phyloP scores from a whole-genome alignment of 1,140 invertebrate genomes.

The Tetramorium simillimum region DNA sequence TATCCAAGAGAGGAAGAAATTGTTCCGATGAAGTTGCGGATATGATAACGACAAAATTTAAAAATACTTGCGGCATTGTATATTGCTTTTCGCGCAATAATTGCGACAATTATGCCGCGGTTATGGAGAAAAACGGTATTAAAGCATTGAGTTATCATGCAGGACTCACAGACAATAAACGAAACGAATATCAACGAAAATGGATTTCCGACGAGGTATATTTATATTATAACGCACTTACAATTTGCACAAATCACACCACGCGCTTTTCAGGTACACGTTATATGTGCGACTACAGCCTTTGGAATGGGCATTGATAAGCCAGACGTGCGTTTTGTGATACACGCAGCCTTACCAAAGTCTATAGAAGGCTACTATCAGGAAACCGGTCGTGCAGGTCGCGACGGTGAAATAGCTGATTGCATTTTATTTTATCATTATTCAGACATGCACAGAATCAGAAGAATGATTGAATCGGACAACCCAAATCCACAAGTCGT shows the following conservation, averaged over 20 bases:
- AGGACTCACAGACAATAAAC: constrained; percentile 86
- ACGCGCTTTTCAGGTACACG: constrained; percentile 73
- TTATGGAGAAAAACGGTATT: constrained; percentile 89
- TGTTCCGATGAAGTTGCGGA: constrained; percentile 89
- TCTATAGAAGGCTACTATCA: constrained; percentile 92
- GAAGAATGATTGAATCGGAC: constrained; percentile 89
- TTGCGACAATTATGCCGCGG: constrained; percentile 91
- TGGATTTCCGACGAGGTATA: constrained; percentile 93
- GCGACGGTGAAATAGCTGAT: constrained; percentile 93
- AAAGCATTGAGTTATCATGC: constrained; percentile 84
- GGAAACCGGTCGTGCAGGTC: constrained; percentile 92
- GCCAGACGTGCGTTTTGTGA: constrained; percentile 95
- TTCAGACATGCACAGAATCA: constrained; percentile 91
- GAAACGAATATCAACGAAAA: constrained; percentile 91
- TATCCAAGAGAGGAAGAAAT: constrained; percentile 86
- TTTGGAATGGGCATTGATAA: constrained; percentile 99
- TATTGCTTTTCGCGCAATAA: constrained; percentile 93
- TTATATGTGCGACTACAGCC: constrained; percentile 97
- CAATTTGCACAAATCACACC: background rate
- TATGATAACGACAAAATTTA: constrained; percentile 89
- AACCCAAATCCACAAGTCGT: too few relatives aligned
- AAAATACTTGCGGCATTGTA: constrained; percentile 85
- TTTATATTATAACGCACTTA: too few relatives aligned
- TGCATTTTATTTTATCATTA: constrained; percentile 97
- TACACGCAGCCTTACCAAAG: constrained; percentile 97